Conservation (phyloP, 1,140 invertebrate species). For the Listronotus bonariensis region DNA sequence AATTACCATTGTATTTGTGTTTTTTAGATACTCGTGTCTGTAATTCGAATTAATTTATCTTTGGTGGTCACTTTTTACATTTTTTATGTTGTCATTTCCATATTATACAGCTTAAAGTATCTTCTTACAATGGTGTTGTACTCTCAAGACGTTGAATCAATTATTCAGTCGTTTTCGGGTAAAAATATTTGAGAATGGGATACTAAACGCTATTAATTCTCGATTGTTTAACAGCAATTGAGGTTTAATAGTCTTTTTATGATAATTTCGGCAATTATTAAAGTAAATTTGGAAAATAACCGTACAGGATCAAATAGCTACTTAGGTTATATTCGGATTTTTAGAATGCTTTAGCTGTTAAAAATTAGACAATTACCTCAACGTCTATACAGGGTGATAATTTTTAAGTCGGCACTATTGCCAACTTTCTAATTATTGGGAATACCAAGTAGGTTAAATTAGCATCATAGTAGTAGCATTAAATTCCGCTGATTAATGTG, state of each 20-base stretch:
- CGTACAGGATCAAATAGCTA: too few relatives aligned
- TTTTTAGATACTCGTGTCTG: conserved; percentile 6
- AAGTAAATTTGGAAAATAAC: too few relatives aligned
- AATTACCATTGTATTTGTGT: too few relatives aligned
- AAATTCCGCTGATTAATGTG: too few relatives aligned
- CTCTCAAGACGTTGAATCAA: conserved; percentile 21
- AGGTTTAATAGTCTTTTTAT: conserved; percentile 18
- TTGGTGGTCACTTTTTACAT: conserved; percentile 27
- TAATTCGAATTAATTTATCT: conserved; percentile 31
- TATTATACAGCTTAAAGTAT: conserved; percentile 9
- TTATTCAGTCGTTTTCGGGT: conserved; percentile 20
- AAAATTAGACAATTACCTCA: too few relatives aligned
- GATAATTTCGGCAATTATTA: conserved; percentile 1
- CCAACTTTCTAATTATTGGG: too few relatives aligned
- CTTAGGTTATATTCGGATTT: too few relatives aligned
- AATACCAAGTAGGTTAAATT: too few relatives aligned
- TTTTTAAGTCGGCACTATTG: too few relatives aligned
- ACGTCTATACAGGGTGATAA: too few relatives aligned
- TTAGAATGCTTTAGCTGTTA: too few relatives aligned
- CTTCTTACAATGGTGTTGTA: conserved; percentile 23
- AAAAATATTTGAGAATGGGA: conserved; percentile 13
- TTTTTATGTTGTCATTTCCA: conserved; percentile 25
- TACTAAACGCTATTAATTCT: conserved; percentile 26
- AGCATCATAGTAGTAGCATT: too few relatives aligned
- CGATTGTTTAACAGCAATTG: conserved; percentile 25